A percentile compares a stretch with the other conserved stretches of the same genome.
Evolutionary conservation across 1,140 invertebrate species (phyloP).

Genomic region (Pachypeltis micranthus): DNA sequence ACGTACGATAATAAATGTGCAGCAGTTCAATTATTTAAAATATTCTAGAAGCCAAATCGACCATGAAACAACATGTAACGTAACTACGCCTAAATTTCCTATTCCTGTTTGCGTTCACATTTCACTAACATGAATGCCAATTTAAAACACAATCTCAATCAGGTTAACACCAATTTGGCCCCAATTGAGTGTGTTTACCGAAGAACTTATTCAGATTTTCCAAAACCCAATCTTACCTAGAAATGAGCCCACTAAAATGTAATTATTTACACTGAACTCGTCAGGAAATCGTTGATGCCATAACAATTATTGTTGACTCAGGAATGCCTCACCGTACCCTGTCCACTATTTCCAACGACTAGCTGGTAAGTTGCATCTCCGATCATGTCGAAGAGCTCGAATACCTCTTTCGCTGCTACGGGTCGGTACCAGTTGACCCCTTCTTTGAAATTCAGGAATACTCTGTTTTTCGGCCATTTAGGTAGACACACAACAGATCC

Average conservation of each 20-base stretch:
- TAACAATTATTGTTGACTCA: neutral
- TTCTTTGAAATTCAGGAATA: constrained; percentile 9
- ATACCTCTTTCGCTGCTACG: constrained; percentile 19
- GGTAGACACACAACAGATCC: neutral
- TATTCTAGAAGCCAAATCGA: no score
- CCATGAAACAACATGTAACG: no score
- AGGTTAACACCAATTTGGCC: neutral
- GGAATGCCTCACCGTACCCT: constrained; percentile 40
- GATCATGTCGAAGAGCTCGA: constrained; percentile 24
- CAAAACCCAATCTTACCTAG: neutral
- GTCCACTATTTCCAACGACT: constrained; percentile 53
- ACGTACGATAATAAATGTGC: no score
- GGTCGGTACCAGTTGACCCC: constrained; percentile 19
- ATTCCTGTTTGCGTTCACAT: no score
- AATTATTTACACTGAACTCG: neutral
- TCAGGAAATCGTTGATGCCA: neutral
- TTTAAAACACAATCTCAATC: no score
- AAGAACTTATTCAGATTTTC: no score
- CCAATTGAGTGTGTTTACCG: neutral
- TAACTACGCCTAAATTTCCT: no score
- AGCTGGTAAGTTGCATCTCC: constrained; percentile 40
- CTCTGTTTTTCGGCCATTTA: neutral
- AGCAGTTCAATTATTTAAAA: no score
- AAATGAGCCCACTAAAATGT: neutral
- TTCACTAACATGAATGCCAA: no score